A percentile compares a stretch with the other conserved stretches of the same genome.
Conservation (phyloP, 1,140 invertebrate genomes). For the Zaprionus lachaisei region DNA sequence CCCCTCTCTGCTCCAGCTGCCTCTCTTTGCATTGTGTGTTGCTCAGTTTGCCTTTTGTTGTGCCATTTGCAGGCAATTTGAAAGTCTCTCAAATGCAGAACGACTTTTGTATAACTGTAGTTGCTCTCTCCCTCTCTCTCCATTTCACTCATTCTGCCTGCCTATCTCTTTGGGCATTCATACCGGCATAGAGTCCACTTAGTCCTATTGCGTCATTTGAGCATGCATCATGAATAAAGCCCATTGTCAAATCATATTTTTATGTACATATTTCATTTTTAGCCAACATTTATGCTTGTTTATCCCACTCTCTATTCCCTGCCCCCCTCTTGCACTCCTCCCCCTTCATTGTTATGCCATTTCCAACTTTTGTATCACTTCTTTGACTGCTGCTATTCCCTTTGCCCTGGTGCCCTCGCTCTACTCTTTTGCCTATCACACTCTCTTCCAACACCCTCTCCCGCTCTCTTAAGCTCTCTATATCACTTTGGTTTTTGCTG, state of each 20-base stretch:
- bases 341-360: conserved; percentile 46
- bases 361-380: conserved; percentile 23
- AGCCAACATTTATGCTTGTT: conserved; percentile 48
- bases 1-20: background rate
- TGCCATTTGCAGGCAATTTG: conserved; percentile 39
- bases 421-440: too few relatives aligned
- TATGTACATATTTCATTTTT: conserved; percentile 46
- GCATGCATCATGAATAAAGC: conserved; percentile 33
- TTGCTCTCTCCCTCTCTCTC: conserved; percentile 5
- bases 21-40: background rate
- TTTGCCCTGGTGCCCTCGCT: background rate
- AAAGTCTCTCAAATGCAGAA: conserved; percentile 39
- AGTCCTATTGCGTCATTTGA: conserved; percentile 30
- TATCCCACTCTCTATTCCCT: conserved; percentile 26
- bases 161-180: conserved; percentile 39
- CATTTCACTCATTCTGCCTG: conserved; percentile 5
- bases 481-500: conserved; percentile 42
- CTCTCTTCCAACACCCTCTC: too few relatives aligned
- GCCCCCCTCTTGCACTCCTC: background rate
- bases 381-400: background rate
- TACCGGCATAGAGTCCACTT: conserved; percentile 59
- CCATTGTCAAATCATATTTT: conserved; percentile 46
- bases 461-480: conserved; percentile 23
- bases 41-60: conserved; percentile 16
- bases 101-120: conserved; percentile 7